Evolutionary conservation across 92 coral and sea anemone genomes (phyloP).

Genomic region (Nematostella vectensis): DNA sequence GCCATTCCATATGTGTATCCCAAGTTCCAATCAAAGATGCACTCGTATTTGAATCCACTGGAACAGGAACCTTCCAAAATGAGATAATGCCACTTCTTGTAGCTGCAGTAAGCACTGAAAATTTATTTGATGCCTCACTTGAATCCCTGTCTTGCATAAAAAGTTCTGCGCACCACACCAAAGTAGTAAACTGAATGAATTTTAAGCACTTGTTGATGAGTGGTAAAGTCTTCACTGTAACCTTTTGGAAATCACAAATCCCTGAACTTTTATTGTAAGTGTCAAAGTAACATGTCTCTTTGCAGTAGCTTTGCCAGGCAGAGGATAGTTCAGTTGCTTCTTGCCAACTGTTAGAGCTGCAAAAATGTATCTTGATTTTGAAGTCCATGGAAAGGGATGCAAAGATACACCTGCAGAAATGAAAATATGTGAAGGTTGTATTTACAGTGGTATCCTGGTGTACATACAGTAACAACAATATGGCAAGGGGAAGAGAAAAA

Average conservation of each 20-base stretch:
- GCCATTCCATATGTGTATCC: neutral
- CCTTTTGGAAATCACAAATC: too few relatives aligned
- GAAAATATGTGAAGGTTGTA: too few relatives aligned
- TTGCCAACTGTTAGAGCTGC: conserved; percentile 9
- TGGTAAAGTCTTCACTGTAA: too few relatives aligned
- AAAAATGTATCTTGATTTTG: conserved; percentile 4
- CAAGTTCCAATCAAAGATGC: conserved; percentile 1
- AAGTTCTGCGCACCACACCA: too few relatives aligned
- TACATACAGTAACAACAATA: too few relatives aligned
- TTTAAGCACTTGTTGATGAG: too few relatives aligned
- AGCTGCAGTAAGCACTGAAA: conserved; percentile 7
- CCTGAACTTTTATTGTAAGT: too few relatives aligned
- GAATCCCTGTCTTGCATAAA: too few relatives aligned
- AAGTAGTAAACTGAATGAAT: too few relatives aligned
- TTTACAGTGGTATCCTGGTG: too few relatives aligned
- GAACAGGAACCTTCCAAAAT: conserved; percentile 21
- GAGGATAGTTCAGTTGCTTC: conserved; percentile 7
- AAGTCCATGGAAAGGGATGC: conserved; percentile 14
- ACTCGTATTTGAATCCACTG: neutral
- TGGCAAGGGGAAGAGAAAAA: too few relatives aligned
- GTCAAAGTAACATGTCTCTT: neutral
- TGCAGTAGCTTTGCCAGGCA: conserved; percentile 14
- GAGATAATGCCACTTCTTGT: conserved; percentile 14
- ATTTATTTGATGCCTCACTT: too few relatives aligned
- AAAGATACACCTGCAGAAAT: conserved; percentile 15